Evolutionary conservation across 2,888 invertebrate genomes (phyloP), one percentile per base, ranked within the genome.

Genomic region (Watsonalla binaria): DNA sequence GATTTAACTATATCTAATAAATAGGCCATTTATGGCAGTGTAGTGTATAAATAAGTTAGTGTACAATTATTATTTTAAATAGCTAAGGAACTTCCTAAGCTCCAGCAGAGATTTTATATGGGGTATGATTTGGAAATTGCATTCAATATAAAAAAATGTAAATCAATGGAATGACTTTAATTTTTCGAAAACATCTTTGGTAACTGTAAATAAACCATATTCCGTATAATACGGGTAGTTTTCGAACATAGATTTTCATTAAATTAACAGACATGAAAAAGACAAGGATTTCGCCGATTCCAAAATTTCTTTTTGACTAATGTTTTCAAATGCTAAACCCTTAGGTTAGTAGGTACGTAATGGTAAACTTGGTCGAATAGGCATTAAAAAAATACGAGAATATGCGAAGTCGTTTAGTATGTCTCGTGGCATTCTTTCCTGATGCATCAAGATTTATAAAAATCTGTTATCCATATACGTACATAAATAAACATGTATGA

Each of bases 11-110:
- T 47, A 37, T 64, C 61, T 66, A 70, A 74, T 77, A 76, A 77
- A 77, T 80, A 87, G 82, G 85, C 86, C 84, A 73, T 80, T 74
- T 63, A 58, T 77, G 87, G 86, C 86, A 84, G 86, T 85, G 84
- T 70, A 72, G 65, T 74, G 57, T 60, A 61, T 59, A 57, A 61
- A 55, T 56, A 54, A 54, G 56, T 56, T 54, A 54, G 33, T 54
- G 47, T 55, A 51, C 51, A 54, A 57, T 52, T 52, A 15, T 33
- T 53, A 52, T 45, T 45, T 14, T 47, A 46, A 24, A 47, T 52
- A 5, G 47, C 53, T 57, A 61, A 35, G 15, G n/a, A 56, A 51
- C 42, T 33, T n/a, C 13, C 34, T 51, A 54, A 6, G 15, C 33
- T 51, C 15, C 42, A 42, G 42, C 11, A 11, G 11, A 42, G 11